These are phyloP conservation scores for Coenonympha glycerion DNA, from an alignment of 2,888 invertebrate species.

Conservation along the genomic window DNA sequence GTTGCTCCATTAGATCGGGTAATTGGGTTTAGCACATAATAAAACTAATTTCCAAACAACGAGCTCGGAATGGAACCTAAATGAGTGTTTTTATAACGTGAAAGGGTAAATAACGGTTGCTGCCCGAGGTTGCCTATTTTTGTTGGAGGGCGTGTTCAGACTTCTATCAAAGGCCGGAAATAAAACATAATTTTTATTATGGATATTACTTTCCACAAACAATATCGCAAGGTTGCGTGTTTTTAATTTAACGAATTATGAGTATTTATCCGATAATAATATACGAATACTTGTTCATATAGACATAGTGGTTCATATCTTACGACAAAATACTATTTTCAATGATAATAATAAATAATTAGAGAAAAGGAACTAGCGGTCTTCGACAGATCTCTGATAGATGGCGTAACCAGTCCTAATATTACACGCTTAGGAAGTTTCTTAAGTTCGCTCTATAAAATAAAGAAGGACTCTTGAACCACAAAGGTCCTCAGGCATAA, in stretches of 20 bases:
- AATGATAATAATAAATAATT: too few species aligned
- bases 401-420: too few species aligned
- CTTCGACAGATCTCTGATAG: too few species aligned
- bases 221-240: slow-evolving; percentile 14
- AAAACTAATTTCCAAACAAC: slow-evolving; percentile 3
- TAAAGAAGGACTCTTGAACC: too few species aligned
- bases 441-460: too few species aligned
- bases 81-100: slow-evolving; percentile 6
- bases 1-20: background rate
- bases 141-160: slow-evolving; percentile 39
- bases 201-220: slow-evolving; percentile 21
- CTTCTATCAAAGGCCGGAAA: slow-evolving; percentile 63
- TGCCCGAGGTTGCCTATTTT: slow-evolving; percentile 23
- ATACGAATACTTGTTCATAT: too few species aligned
- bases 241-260: slow-evolving; percentile 4
- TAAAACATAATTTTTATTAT: slow-evolving; percentile 56
- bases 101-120: slow-evolving; percentile 16
- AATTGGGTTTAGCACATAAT: background rate
- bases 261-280: background rate
- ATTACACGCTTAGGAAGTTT: too few species aligned
- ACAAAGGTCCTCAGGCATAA: too few species aligned
- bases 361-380: too few species aligned
- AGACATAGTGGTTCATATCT: too few species aligned
- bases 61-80: slow-evolving; percentile 2
- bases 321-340: too few species aligned